Base-by-base conservation (phyloP, 2,797 vertebrate species). In the Pantherophis alleghaniensis region DNA sequence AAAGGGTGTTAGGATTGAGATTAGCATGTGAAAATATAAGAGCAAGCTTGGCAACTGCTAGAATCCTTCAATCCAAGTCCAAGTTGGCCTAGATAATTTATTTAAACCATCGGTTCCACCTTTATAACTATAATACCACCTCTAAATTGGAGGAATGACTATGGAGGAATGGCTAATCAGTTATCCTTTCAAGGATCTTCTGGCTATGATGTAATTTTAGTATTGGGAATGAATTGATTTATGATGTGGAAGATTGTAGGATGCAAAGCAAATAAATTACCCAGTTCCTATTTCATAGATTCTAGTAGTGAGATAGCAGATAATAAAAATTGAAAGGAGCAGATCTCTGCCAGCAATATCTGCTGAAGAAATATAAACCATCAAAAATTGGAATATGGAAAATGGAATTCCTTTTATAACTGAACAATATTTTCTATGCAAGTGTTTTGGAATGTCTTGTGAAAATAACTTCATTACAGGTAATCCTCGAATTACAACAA, bases 201-300 rank as follows among this genome's bases (percentile, higher is more conserved):
- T 56, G 51, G 60, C 51, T 20, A 3, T 16, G 16, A 42, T 47
- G 60, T 87, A 28, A 53, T 86, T 59, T 57, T 83, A 66, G 14
- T 53, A 53, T 59, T 22, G 61, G 14, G 89, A 53, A 57, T 28
- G 47, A n/a, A 63, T n/a, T 88, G 89, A 26, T 63, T 51, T 69
- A 51, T 37, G 32, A 79, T 93, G 56, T 79, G 86, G 57, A 28
- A 59, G 66, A 86, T 63, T 63, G 32, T 28, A 32, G 89, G 86
- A 57, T 61, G 53, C 61, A 86, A 92, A 92, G 59, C 69, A 51
- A 86, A 56, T 51, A 18, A 87, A 89, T 94, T 92, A 92, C 42
- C 86, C 18, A n/a, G n/a, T 88, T 13, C 53, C 87, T 74, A 28
- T 55, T 66, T 20, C 86, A 60, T 18, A 59, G 57, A n/a, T 66